These are phyloP conservation scores for Myrmecophaga tridactyla DNA, from an alignment of 2,113 vertebrate genomes.

Conservation along the genomic window DNA sequence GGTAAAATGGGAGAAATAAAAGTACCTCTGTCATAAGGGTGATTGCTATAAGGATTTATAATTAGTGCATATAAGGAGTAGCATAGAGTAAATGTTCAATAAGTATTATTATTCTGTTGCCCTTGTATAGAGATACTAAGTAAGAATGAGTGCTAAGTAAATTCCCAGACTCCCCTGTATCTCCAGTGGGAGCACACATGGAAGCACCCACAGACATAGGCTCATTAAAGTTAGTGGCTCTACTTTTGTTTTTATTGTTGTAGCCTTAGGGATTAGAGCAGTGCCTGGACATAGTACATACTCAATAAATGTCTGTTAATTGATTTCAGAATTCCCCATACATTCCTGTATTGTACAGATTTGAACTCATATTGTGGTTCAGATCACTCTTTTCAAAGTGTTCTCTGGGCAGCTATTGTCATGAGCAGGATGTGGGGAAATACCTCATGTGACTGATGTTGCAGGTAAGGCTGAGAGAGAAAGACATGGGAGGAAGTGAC, in stretches of 20 bases:
- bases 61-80: neutral
- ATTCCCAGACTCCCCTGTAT: neutral
- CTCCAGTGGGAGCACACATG: neutral
- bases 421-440: conserved; percentile 53
- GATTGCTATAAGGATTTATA: neutral
- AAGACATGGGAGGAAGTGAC: conserved; percentile 50
- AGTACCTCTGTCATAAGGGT: neutral
- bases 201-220: neutral
- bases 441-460: conserved; percentile 29
- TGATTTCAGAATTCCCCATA: neutral
- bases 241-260: neutral
- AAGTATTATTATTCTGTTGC: neutral
- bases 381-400: neutral
- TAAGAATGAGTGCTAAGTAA: neutral
- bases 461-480: conserved; percentile 54
- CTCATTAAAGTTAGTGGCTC: neutral
- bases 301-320: neutral
- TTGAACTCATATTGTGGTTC: neutral
- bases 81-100: neutral
- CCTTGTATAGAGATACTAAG: neutral
- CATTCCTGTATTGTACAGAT: neutral
- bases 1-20: neutral
- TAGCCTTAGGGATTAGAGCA: neutral
- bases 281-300: neutral
- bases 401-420: conserved; percentile 16